phyloP scores from a whole-genome alignment of 2,888 invertebrate genomes.

The Drosophila mercatorum region DNA sequence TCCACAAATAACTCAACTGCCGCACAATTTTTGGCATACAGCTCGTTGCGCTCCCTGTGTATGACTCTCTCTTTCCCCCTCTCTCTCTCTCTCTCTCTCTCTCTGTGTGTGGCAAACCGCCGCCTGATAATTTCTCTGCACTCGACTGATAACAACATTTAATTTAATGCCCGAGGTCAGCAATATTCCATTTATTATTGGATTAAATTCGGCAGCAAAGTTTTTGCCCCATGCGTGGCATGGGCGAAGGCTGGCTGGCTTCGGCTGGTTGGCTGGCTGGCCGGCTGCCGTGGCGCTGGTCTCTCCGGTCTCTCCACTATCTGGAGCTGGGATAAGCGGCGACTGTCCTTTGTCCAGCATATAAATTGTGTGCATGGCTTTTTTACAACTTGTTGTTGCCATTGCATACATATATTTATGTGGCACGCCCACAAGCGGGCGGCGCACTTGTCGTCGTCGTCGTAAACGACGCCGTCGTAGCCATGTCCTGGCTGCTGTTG shows the following conservation, averaged over 20 bases:
- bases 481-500: slow-evolving; percentile 51
- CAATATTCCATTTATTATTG: slow-evolving; percentile 85
- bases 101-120: slow-evolving; percentile 55
- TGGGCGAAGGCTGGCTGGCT: not conserved
- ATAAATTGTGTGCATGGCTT: slow-evolving; percentile 70
- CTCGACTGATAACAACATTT: slow-evolving; percentile 85
- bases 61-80: slow-evolving; percentile 19
- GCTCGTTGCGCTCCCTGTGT: not conserved
- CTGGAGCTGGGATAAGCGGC: slow-evolving; percentile 65
- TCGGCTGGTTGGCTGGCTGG: not conserved
- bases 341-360: slow-evolving; percentile 58
- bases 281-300: slow-evolving; percentile 13
- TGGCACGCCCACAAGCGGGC: slow-evolving; percentile 53
- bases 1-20: slow-evolving; percentile 61
- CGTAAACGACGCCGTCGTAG: slow-evolving; percentile 22
- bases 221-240: slow-evolving; percentile 51
- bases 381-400: slow-evolving; percentile 48
- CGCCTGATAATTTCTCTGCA: slow-evolving; percentile 85
- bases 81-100: slow-evolving; percentile 13
- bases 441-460: slow-evolving; percentile 70
- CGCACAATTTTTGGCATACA: slow-evolving; percentile 24
- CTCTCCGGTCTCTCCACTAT: slow-evolving; percentile 52
- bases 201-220: slow-evolving; percentile 84
- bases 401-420: slow-evolving; percentile 51
- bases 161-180: slow-evolving; percentile 85